These are phyloP conservation scores for Dioctria linearis DNA, from an alignment of 2,888 invertebrate species.

Conservation along the genomic window DNA sequence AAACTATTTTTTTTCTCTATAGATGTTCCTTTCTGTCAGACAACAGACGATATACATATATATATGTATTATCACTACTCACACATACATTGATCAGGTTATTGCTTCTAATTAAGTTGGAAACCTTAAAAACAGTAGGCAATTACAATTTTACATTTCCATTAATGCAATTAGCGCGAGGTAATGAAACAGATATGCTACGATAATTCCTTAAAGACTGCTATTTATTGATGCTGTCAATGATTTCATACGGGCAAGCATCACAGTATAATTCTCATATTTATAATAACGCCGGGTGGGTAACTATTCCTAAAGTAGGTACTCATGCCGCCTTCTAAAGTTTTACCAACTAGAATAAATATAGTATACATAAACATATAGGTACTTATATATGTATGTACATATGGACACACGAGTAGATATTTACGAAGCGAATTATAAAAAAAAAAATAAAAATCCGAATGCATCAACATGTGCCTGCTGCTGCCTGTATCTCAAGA, in stretches of 20 bases:
- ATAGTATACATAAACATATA: too few relatives aligned
- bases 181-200: slow-evolving; percentile 27
- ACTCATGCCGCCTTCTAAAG: too few relatives aligned
- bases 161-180: slow-evolving; percentile 34
- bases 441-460: slow-evolving; percentile 33
- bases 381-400: too few relatives aligned
- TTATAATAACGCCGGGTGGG: slow-evolving; percentile 21
- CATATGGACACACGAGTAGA: too few relatives aligned
- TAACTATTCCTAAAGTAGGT: background rate
- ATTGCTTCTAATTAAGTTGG: slow-evolving; percentile 20
- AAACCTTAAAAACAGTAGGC: slow-evolving; percentile 29
- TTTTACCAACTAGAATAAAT: too few relatives aligned
- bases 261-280: slow-evolving; percentile 39
- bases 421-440: background rate
- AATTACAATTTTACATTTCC: slow-evolving; percentile 26
- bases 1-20: too few relatives aligned
- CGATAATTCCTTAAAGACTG: background rate
- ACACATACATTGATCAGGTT: too few relatives aligned
- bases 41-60: too few relatives aligned
- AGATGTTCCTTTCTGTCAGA: too few relatives aligned
- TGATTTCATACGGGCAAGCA: too few relatives aligned
- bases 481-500: slow-evolving; percentile 31
- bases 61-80: too few relatives aligned
- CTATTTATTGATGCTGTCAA: too few relatives aligned
- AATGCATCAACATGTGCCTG: slow-evolving; percentile 7